A percentile compares a stretch with the other conserved stretches of the same genome.
Evolutionary conservation across 2,797 vertebrate genomes (phyloP).

Genomic region (Channa striata): DNA sequence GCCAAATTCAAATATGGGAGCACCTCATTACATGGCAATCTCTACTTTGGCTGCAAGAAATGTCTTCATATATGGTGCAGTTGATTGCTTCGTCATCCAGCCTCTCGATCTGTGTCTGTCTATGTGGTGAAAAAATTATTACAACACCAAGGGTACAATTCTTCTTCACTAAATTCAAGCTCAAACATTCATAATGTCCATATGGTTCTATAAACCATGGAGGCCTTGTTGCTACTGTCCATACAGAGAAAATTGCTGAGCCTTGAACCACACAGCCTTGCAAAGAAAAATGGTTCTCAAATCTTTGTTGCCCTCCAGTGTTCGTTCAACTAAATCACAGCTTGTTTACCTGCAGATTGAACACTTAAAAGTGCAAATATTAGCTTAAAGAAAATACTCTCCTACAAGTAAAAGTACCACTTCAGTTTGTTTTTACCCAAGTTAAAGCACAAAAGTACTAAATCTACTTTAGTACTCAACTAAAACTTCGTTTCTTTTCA

Average conservation of each 20-base stretch:
- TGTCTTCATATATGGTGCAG: background rate
- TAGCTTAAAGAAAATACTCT: too few relatives aligned
- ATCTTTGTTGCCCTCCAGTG: conserved; percentile 76
- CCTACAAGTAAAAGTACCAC: too few relatives aligned
- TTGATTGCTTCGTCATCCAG: background rate
- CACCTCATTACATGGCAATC: conserved; percentile 15
- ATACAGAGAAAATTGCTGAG: background rate
- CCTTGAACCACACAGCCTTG: conserved; percentile 1
- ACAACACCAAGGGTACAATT: background rate
- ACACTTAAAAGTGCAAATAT: too few relatives aligned
- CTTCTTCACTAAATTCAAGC: background rate
- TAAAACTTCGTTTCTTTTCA: too few relatives aligned
- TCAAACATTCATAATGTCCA: background rate
- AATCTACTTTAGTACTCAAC: too few relatives aligned
- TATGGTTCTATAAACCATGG: background rate
- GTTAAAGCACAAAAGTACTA: too few relatives aligned
- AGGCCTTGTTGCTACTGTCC: background rate
- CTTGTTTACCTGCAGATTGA: background rate
- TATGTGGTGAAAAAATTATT: background rate
- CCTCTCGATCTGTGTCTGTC: background rate
- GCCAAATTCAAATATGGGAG: conserved; percentile 16
- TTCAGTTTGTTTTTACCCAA: too few relatives aligned
- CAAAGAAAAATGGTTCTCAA: conserved; percentile 23
- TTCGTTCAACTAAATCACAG: conserved; percentile 42
- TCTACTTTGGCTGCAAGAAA: background rate